Base-by-base conservation (phyloP, 2,888 invertebrate species). In the Conistra vaccinii region DNA sequence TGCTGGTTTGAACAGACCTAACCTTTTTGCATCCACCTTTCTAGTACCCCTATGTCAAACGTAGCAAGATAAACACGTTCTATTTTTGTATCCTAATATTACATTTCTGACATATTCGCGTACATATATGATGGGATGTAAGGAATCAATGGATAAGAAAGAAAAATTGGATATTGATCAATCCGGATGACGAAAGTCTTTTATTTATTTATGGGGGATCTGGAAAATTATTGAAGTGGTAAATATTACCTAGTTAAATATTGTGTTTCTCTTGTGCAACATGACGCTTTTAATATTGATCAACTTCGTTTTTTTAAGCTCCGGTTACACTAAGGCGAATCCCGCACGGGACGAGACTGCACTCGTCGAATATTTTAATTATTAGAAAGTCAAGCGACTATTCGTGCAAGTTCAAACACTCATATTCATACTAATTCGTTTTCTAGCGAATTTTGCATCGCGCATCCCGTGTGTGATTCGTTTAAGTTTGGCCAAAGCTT, bases 161-260 rank as follows among this genome's bases (percentile, higher is more conserved):
- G 23, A 62, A 80, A 83, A 48, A 75, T 71, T 71, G 61, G 58
- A 75, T 83, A 69, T 71, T 48, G 67, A 75, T 79, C 70, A 66
- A 45, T 69, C 0, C 14, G 55, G 32, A 58, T 68, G 70, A 53
- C 9, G 32, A 3, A 26, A 39, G 14, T 20, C 4, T 35, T 53
- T 66, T 48, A 70, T 58, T 66, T 72, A 48, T 60, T 72, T 69
- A 17, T 35, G 2, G 4, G 6, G 39, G 9, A 55, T 45, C 20
- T 32, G 17, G 12, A 48, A 29, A 66, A 42, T 32, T 62, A 57
- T 26, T 32, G 12, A 39, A 48, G 12, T 48, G 26, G 23, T 26
- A 62, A 39, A 32, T 48, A 12, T 5, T 39, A 23, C 1, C n/a
- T n/a, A n/a, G n/a, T 62, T 17, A 5, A 32, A 20, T 66, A 20